Evolutionary conservation across 2,797 vertebrate genomes (phyloP).

Genomic region (Mormyrops attenuatus): DNA sequence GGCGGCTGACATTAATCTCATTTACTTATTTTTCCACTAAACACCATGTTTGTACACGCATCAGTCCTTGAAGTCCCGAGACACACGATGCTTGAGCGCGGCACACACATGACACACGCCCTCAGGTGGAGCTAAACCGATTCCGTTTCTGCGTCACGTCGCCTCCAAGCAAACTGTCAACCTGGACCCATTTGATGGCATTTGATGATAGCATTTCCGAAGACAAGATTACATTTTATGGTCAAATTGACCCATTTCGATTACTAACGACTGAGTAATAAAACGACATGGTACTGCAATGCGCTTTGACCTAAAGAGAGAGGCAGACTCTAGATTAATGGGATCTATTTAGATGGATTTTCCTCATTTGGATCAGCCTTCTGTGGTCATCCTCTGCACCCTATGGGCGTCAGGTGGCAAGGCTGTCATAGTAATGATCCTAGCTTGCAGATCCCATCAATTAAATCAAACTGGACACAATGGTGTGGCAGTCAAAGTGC

Average conservation of each 20-base stretch:
- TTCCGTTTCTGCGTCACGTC: not conserved
- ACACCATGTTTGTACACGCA: slow-evolving; percentile 36
- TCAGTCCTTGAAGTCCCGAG: slow-evolving; percentile 18
- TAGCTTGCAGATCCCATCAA: not conserved
- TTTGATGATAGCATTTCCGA: slow-evolving; percentile 41
- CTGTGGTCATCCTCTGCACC: not conserved
- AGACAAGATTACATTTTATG: slow-evolving; percentile 48
- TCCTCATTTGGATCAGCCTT: slow-evolving; percentile 32
- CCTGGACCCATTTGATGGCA: slow-evolving; percentile 32
- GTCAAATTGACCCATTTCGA: slow-evolving; percentile 43
- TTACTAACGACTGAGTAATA: slow-evolving; percentile 44
- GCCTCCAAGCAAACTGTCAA: slow-evolving; percentile 38
- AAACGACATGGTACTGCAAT: slow-evolving; percentile 16
- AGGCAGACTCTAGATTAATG: slow-evolving; percentile 30
- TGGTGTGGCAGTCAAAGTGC: not conserved
- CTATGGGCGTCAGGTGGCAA: not conserved
- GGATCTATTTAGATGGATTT: slow-evolving; percentile 29
- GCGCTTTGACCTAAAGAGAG: slow-evolving; percentile 13
- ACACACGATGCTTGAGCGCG: slow-evolving; percentile 41
- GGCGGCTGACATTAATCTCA: not conserved
- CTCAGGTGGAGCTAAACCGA: slow-evolving; percentile 21
- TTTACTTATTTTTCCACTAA: slow-evolving; percentile 23
- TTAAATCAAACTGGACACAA: not conserved
- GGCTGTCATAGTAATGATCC: not conserved
- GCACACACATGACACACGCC: slow-evolving; percentile 34